Evolutionary conservation across 2,113 vertebrate species (phyloP).

Genomic region (Ivindomyrus marchei): DNA sequence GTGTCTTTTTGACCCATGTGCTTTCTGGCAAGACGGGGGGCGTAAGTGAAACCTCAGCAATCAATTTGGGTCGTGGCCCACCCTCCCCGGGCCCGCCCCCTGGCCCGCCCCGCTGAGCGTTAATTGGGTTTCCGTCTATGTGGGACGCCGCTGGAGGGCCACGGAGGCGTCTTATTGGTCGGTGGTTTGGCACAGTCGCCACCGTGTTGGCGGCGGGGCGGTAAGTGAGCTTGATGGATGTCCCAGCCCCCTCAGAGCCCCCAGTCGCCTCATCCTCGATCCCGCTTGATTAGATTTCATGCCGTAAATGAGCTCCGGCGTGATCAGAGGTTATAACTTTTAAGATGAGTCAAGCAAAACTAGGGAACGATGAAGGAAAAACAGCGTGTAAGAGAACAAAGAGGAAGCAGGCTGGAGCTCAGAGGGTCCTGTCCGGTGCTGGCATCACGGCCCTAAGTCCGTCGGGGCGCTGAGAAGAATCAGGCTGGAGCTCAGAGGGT

Average conservation of each 20-base stretch:
- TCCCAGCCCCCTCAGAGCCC: not conserved
- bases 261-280: not conserved
- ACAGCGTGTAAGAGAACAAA: not conserved
- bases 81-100: not conserved
- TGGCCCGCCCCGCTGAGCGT: not conserved
- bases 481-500: not conserved
- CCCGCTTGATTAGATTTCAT: slow-evolving; percentile 7
- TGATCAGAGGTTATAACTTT: slow-evolving; percentile 14
- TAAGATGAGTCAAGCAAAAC: not conserved
- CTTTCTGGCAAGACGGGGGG: slow-evolving; percentile 52
- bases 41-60: slow-evolving; percentile 7
- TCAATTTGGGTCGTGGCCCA: slow-evolving; percentile 8
- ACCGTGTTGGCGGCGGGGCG: not conserved
- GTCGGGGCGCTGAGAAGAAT: not conserved
- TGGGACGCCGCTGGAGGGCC: not conserved
- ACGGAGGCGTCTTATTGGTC: not conserved
- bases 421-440: not conserved
- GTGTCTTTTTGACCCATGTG: slow-evolving; percentile 57
- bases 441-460: not conserved
- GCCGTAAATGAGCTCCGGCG: slow-evolving; percentile 7
- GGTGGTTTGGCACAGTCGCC: not conserved
- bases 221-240: slow-evolving; percentile 15
- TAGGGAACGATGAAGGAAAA: not conserved
- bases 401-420: not conserved
- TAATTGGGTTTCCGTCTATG: not conserved